Conservation (phyloP, 1,140 invertebrate genomes). For the Musca domestica region DNA sequence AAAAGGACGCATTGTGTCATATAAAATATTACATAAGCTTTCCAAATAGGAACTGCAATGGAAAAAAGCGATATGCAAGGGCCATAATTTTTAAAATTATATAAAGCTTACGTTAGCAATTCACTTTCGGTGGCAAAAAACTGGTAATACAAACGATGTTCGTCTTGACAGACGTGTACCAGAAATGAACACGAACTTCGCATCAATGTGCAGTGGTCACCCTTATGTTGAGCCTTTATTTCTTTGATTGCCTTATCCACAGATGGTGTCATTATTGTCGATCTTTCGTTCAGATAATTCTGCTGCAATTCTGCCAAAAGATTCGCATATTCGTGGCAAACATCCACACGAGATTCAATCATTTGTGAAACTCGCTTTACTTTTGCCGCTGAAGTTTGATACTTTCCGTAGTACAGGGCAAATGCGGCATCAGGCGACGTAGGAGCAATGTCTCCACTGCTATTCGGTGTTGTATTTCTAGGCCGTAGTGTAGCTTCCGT, state of each 20-base stretch:
- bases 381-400: constrained; percentile 82
- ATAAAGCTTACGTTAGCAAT: constrained; percentile 64
- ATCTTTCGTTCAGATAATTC: constrained; percentile 77
- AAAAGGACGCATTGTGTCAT: constrained; percentile 90
- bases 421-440: constrained; percentile 71
- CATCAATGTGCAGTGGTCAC: constrained; percentile 86
- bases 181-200: constrained; percentile 85
- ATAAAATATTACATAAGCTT: constrained; percentile 82
- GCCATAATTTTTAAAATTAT: background rate
- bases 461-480: constrained; percentile 34
- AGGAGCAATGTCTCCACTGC: constrained; percentile 30
- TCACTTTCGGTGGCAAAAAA: constrained; percentile 74
- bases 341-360: constrained; percentile 69
- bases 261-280: constrained; percentile 62
- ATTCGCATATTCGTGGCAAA: constrained; percentile 71
- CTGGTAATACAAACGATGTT: constrained; percentile 83
- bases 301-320: constrained; percentile 81
- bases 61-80: background rate
- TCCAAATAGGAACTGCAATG: constrained; percentile 71
- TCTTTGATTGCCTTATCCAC: constrained; percentile 74
- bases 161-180: constrained; percentile 89
- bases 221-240: constrained; percentile 66
- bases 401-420: constrained; percentile 91
- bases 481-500: constrained; percentile 69
- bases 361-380: constrained; percentile 77